phyloP scores from a whole-genome alignment of 2,113 vertebrate species.

The Lathamus discolor region DNA sequence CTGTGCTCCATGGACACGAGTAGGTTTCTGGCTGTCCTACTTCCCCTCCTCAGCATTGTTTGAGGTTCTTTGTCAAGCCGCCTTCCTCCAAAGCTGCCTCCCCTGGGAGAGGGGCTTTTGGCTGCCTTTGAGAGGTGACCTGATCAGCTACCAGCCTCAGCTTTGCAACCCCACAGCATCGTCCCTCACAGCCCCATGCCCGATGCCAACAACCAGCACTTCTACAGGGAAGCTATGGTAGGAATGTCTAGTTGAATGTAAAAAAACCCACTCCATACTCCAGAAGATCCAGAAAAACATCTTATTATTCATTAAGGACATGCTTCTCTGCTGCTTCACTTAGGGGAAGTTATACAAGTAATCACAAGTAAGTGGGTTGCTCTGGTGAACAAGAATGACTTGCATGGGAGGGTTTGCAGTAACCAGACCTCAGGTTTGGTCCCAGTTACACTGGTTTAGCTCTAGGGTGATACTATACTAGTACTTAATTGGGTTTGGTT shows the following conservation, averaged over 20 bases:
- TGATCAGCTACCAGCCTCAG: fast-evolving
- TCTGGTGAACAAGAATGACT: background rate
- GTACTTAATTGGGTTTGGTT: background rate
- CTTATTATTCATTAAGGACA: background rate
- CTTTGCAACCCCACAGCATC: background rate
- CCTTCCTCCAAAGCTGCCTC: background rate
- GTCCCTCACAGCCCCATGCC: fast-evolving
- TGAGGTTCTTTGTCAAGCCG: background rate
- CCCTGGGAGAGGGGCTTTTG: background rate
- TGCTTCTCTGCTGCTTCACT: background rate
- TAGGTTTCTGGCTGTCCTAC: background rate
- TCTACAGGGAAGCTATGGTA: background rate
- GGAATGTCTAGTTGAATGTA: background rate
- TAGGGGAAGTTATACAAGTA: background rate
- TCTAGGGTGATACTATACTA: background rate
- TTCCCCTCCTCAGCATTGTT: background rate
- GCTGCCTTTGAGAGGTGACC: background rate
- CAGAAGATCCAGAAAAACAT: background rate
- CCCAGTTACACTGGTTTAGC: background rate
- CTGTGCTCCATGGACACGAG: background rate
- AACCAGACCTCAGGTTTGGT: background rate
- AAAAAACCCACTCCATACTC: background rate
- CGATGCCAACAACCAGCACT: background rate
- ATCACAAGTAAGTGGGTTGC: background rate
- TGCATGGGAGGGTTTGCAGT: background rate